These are phyloP conservation scores for Xiphophorus hellerii DNA, from an alignment of 2,113 vertebrate species.

Conservation along the genomic window DNA sequence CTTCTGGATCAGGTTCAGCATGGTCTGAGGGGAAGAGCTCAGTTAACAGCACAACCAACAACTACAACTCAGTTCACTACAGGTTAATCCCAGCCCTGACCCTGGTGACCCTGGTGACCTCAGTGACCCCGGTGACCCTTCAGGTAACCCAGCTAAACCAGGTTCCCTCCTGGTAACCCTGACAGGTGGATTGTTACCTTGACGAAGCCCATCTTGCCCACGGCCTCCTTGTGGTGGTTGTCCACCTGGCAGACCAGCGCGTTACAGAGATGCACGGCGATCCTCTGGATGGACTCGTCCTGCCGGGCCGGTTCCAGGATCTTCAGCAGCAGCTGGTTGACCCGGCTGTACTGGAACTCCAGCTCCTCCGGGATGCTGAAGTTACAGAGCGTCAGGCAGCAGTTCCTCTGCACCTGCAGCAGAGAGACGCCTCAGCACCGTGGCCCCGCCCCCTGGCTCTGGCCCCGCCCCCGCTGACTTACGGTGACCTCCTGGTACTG, in stretches of 20 bases:
- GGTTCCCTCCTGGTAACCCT: too few species aligned
- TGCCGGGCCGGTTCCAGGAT: constrained; percentile 93
- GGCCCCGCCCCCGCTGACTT: constrained; percentile 35
- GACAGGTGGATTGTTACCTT: constrained; percentile 78
- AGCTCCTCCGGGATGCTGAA: constrained; percentile 98
- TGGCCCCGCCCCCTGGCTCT: too few species aligned
- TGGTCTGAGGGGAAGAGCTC: constrained; percentile 82
- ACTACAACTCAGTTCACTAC: too few species aligned
- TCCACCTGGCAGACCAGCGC: constrained; percentile 98
- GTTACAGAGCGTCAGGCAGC: constrained; percentile 96
- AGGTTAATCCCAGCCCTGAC: too few species aligned
- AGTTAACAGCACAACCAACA: too few species aligned
- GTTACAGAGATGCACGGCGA: constrained; percentile 96
- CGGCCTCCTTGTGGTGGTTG: constrained; percentile 97
- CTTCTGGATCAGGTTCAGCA: constrained; percentile 98
- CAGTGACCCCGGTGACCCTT: too few species aligned
- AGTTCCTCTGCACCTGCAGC: constrained; percentile 95
- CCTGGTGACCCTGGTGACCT: too few species aligned
- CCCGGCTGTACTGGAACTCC: constrained; percentile 95
- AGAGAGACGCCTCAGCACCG: background rate
- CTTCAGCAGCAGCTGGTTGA: constrained; percentile 93
- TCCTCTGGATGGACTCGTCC: constrained; percentile 98
- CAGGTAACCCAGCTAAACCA: too few species aligned
- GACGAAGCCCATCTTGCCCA: constrained; percentile 99
- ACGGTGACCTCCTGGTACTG: constrained; percentile 98